These are phyloP conservation scores for Chirona hameri DNA, from an alignment of 2,888 invertebrate species.

Conservation along the genomic window DNA sequence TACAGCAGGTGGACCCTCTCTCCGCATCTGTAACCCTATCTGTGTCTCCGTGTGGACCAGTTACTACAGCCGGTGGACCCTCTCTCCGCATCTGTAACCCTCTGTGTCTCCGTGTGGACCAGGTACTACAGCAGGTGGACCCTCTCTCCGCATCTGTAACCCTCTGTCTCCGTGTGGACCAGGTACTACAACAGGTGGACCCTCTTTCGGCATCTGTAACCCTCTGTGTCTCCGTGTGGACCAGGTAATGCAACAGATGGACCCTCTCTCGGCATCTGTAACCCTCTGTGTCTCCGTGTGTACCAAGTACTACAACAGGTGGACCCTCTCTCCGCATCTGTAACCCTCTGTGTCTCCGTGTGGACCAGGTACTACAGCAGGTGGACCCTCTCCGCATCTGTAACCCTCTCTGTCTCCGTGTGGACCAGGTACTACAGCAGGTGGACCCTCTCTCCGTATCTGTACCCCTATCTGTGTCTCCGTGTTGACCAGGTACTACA, in stretches of 20 bases:
- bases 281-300: not conserved
- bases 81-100: too few relatives aligned
- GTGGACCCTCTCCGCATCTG: slow-evolving; percentile 52
- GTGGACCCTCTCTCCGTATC: too few relatives aligned
- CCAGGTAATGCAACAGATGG: slow-evolving; percentile 75
- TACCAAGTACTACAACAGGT: slow-evolving; percentile 72
- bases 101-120: slow-evolving; percentile 27
- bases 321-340: too few relatives aligned
- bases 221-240: not conserved
- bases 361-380: slow-evolving; percentile 69
- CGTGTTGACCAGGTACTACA: slow-evolving; percentile 63
- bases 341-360: not conserved
- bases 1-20: slow-evolving; percentile 81
- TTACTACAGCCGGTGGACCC: slow-evolving; percentile 78
- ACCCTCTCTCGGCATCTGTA: too few relatives aligned
- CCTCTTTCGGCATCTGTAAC: too few relatives aligned
- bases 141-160: too few relatives aligned
- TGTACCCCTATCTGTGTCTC: not conserved
- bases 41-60: slow-evolving; percentile 47
- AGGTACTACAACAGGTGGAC: slow-evolving; percentile 79
- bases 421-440: slow-evolving; percentile 69
- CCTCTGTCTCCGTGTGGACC: slow-evolving; percentile 26
- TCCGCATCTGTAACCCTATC: too few relatives aligned
- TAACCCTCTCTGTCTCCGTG: not conserved
- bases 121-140: slow-evolving; percentile 79